Evolutionary conservation across 92 coral and sea anemone genomes (phyloP).

Genomic region (Palythoa grandiflora): DNA sequence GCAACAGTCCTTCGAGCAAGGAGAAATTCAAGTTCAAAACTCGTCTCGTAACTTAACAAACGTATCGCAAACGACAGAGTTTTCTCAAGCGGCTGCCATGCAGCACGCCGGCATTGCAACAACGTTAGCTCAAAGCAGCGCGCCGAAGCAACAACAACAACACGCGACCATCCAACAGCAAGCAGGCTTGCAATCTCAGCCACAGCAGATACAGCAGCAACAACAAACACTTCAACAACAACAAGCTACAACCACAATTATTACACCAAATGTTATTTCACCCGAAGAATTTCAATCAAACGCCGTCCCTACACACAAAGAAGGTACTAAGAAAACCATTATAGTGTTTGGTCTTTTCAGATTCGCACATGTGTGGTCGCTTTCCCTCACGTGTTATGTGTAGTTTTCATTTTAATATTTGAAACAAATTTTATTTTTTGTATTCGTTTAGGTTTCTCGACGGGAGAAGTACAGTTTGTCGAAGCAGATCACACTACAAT

Average conservation of each 20-base stretch:
- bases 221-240: constrained; percentile 72
- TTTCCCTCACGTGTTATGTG: not conserved
- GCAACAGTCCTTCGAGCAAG: constrained; percentile 69
- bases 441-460: constrained; percentile 81
- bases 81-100: constrained; percentile 78
- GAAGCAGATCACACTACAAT: constrained; percentile 92
- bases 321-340: constrained; percentile 77
- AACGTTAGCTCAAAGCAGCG: constrained; percentile 49
- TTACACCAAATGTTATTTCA: constrained; percentile 83
- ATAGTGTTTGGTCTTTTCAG: constrained; percentile 9
- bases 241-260: constrained; percentile 68
- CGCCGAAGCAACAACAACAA: constrained; percentile 64
- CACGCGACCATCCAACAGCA: constrained; percentile 69
- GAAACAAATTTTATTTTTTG: constrained; percentile 1
- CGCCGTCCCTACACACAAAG: constrained; percentile 63
- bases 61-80: constrained; percentile 79
- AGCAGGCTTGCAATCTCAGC: constrained; percentile 78
- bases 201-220: constrained; percentile 77
- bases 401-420: not conserved
- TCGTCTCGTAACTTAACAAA: constrained; percentile 63
- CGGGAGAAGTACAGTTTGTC: constrained; percentile 94
- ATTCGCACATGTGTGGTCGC: not conserved
- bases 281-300: constrained; percentile 83
- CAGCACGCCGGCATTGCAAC: constrained; percentile 76
- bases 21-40: constrained; percentile 74